phyloP scores from a whole-genome alignment of 2,888 invertebrate genomes.

The Graphium colonna region DNA sequence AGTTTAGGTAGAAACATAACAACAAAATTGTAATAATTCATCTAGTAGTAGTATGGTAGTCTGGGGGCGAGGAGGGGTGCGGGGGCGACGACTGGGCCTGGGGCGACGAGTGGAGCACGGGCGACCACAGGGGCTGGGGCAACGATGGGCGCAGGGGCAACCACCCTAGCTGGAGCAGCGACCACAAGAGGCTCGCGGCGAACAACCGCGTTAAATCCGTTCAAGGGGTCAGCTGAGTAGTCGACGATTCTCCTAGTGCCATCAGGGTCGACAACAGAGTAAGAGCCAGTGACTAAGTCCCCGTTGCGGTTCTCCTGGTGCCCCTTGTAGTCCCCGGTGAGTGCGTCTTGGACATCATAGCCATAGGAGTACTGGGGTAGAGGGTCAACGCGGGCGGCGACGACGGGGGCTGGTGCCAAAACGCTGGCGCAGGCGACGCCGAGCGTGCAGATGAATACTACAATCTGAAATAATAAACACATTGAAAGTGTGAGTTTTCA shows the following conservation, averaged over 20 bases:
- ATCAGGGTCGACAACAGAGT: slow-evolving; percentile 77
- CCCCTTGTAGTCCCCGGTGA: slow-evolving; percentile 80
- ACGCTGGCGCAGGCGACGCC: slow-evolving; percentile 60
- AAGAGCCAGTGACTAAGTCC: slow-evolving; percentile 79
- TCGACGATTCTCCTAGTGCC: slow-evolving; percentile 79
- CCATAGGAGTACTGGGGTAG: slow-evolving; percentile 79
- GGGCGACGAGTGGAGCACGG: slow-evolving; percentile 37
- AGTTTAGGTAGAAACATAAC: slow-evolving; percentile 44
- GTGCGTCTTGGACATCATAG: slow-evolving; percentile 79
- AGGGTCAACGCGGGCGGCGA: slow-evolving; percentile 57
- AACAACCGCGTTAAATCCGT: slow-evolving; percentile 80
- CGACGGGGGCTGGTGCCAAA: slow-evolving; percentile 53
- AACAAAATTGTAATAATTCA: slow-evolving; percentile 75
- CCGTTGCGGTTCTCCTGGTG: slow-evolving; percentile 79
- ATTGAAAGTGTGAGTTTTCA: too few species aligned
- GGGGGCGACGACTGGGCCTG: slow-evolving; percentile 36
- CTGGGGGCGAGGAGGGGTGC: slow-evolving; percentile 46
- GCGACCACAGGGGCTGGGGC: slow-evolving; percentile 41
- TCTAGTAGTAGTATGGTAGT: slow-evolving; percentile 65
- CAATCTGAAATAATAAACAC: slow-evolving; percentile 51
- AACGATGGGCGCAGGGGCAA: slow-evolving; percentile 39
- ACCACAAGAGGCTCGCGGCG: slow-evolving; percentile 70
- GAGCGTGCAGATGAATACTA: slow-evolving; percentile 69
- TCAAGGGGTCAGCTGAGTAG: slow-evolving; percentile 76
- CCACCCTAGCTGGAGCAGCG: slow-evolving; percentile 44